Conservation (phyloP, 2,888 invertebrate genomes). For the Himalopsyche japonica region DNA sequence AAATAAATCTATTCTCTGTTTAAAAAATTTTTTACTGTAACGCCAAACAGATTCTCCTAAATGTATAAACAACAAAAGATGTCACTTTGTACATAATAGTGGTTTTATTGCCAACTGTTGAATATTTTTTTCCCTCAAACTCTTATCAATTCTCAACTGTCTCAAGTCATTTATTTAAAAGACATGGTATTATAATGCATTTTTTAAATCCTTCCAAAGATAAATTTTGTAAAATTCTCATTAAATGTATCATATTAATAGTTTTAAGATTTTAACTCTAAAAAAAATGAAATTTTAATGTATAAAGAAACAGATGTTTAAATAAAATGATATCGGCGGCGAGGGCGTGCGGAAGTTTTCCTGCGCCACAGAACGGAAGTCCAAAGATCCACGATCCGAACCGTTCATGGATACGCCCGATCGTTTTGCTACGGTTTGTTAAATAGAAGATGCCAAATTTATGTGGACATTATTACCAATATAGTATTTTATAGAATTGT, state of each 20-base stretch:
- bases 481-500: constrained; percentile 40
- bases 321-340: not conserved
- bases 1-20: no score
- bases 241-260: not conserved
- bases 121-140: not conserved
- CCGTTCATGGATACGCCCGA: not conserved
- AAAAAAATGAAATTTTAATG: not conserved
- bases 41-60: no score
- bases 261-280: constrained; percentile 3
- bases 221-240: not conserved
- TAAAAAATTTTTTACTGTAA: no score
- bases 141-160: not conserved
- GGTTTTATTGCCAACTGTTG: no score
- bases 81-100: no score
- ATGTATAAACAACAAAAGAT: no score
- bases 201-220: constrained; percentile 9
- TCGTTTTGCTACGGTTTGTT: not conserved
- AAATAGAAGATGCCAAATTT: constrained; percentile 39
- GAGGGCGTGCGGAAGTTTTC: not conserved
- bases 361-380: not conserved
- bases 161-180: not conserved
- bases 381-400: not conserved
- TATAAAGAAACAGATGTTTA: not conserved
- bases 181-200: not conserved
- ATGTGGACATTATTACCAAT: constrained; percentile 38